Evolutionary conservation across 2,113 vertebrate genomes (phyloP), one percentile per base, ranked within the genome.

Genomic region (Aptenodytes patagonicus): DNA sequence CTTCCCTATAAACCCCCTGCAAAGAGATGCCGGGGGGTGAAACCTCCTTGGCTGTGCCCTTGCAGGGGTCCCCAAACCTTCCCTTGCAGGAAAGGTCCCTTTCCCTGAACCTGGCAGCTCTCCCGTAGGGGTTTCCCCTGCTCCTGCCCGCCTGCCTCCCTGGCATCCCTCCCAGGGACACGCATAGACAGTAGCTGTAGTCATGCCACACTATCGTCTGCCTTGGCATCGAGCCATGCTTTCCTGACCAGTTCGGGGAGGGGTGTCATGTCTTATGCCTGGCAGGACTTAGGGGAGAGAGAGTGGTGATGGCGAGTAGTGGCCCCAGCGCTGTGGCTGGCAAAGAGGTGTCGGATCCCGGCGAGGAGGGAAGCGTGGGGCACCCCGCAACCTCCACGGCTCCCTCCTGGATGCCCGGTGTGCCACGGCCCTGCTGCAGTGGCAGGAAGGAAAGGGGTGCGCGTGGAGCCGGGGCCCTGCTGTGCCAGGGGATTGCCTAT

Each of bases 401-500:
- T 66, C 66, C 20, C 17, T 42, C 16, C 3, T 5, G 46, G 0
- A 6, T 11, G 19, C 26, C 28, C 0, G 2, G 1, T 15, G 51
- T 66, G 73, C 52, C 73, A 38, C 0, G 0, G n/a, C n/a, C 57
- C 51, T 2, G 6, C n/a, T 22, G 7, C 49, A 44, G 2, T 2
- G 0, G 4, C 28, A 46, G 54, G 65, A 16, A 47, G 81, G 49
- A 14, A 65, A 51, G 62, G n/a, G 54, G 4, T 29, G n/a, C 3
- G 7, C 0, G 0, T 8, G 55, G 55, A 57, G 12, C 8, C 0
- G 0, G 21, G 40, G 47, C 34, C 58, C 64, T 21, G 28, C 62
- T 40, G 58, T 22, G 57, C 64, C 47, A n/a, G 64, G 55, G 47
- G 2, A 11, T 26, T 1, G 2, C n/a, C 77, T 18, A 0, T 15